Evolutionary conservation across 2,888 invertebrate genomes (phyloP).

Genomic region (Aquatica leii): DNA sequence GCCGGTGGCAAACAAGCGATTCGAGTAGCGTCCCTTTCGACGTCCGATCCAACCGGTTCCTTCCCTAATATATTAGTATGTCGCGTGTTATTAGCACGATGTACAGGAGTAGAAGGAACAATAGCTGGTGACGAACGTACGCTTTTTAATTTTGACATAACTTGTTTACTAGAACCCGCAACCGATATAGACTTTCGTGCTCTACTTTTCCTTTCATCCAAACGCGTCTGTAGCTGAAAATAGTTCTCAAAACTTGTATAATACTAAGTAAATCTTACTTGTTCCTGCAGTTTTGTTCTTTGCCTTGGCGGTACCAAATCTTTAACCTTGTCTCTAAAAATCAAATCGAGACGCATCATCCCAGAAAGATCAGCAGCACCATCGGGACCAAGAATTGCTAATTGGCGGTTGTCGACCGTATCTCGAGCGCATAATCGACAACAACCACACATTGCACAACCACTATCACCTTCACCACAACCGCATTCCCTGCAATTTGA

Average conservation of each 20-base stretch:
- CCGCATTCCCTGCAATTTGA: constrained; percentile 86
- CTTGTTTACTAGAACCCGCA: constrained; percentile 56
- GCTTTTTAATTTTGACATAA: constrained; percentile 50
- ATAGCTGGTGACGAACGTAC: constrained; percentile 43
- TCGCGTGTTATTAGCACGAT: constrained; percentile 52
- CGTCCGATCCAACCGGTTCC: constrained; percentile 61
- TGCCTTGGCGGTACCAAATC: constrained; percentile 61
- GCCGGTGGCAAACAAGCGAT: constrained; percentile 82
- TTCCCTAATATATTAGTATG: constrained; percentile 57
- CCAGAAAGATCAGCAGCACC: constrained; percentile 64
- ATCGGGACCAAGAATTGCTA: constrained; percentile 60
- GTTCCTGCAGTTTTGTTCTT: constrained; percentile 67
- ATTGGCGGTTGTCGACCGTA: constrained; percentile 65
- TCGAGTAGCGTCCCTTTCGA: constrained; percentile 65
- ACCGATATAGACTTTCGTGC: constrained; percentile 58
- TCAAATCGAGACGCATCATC: constrained; percentile 65
- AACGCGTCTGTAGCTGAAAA: constrained; percentile 57
- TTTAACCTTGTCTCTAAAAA: constrained; percentile 61
- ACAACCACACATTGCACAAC: constrained; percentile 91
- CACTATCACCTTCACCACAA: constrained; percentile 95
- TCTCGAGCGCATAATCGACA: constrained; percentile 88
- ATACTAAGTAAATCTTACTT: constrained; percentile 48
- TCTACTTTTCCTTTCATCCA: constrained; percentile 66
- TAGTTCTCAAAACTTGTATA: not conserved
- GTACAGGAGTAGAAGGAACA: constrained; percentile 47